These are phyloP conservation scores for Pollachius pollachius DNA, from an alignment of 2,113 vertebrate genomes.

Conservation along the genomic window DNA sequence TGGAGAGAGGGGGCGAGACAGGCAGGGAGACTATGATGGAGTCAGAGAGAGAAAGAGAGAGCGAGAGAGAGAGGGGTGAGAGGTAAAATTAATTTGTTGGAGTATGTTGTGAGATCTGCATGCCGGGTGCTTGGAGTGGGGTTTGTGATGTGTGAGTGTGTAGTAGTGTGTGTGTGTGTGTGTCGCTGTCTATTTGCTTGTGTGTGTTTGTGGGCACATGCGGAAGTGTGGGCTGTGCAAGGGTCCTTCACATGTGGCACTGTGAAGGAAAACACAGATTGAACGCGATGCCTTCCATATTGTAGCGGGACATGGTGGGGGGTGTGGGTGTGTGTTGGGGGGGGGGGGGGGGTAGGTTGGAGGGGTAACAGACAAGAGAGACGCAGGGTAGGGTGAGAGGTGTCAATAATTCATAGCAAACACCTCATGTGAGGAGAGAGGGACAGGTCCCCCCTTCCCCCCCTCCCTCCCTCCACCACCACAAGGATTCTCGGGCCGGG, in stretches of 20 bases:
- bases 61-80: slow-evolving; percentile 21
- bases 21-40: slow-evolving; percentile 33
- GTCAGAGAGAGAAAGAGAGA: background rate
- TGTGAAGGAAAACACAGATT: slow-evolving; percentile 49
- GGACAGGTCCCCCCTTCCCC: slow-evolving; percentile 40
- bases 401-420: slow-evolving; percentile 74
- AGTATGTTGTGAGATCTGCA: slow-evolving; percentile 40
- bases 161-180: slow-evolving; percentile 7
- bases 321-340: background rate
- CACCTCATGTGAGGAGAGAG: slow-evolving; percentile 53
- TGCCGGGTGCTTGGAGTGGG: slow-evolving; percentile 37
- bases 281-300: slow-evolving; percentile 52
- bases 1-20: slow-evolving; percentile 32
- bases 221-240: slow-evolving; percentile 40
- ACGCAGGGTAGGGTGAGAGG: slow-evolving; percentile 52
- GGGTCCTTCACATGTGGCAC: slow-evolving; percentile 35
- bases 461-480: no score
- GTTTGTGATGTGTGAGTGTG: slow-evolving; percentile 20
- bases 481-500: no score
- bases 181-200: background rate
- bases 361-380: slow-evolving; percentile 26
- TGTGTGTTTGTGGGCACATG: background rate
- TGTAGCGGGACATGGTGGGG: slow-evolving; percentile 20
- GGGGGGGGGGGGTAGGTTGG: slow-evolving; percentile 27
- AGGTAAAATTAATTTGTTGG: slow-evolving; percentile 56